Conservation (phyloP, 2,797 vertebrate genomes). For the Agapornis canus region DNA sequence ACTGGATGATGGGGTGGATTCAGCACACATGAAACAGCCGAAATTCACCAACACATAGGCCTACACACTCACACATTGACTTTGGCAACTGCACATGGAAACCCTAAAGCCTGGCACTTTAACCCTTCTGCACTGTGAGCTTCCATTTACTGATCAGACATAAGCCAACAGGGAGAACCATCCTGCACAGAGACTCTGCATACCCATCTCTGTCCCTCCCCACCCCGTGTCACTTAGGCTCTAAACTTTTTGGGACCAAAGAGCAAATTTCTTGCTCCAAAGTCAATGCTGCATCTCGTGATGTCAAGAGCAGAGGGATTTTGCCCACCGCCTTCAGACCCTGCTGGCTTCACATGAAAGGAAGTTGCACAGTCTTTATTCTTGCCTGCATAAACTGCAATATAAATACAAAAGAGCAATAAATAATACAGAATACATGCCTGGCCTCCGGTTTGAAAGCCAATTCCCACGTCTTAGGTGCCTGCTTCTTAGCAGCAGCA, state of each 20-base stretch:
- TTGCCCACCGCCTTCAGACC: neutral
- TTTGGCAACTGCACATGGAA: neutral
- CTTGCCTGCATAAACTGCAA: neutral
- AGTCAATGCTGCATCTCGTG: neutral
- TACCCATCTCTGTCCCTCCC: neutral
- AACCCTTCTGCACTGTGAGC: rapidly evolving
- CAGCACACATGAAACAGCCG: rapidly evolving
- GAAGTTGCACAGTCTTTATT: neutral
- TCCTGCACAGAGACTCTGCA: rapidly evolving
- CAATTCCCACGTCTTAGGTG: neutral
- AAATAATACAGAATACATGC: neutral
- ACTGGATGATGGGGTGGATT: rapidly evolving
- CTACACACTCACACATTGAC: rapidly evolving
- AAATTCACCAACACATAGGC: neutral
- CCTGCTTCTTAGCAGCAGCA: neutral
- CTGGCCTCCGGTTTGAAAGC: neutral
- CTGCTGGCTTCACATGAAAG: rapidly evolving
- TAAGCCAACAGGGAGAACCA: neutral
- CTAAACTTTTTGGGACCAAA: neutral
- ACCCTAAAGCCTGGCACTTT: neutral
- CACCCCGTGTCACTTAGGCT: neutral
- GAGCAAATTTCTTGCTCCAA: neutral
- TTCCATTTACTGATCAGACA: neutral
- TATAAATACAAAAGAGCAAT: neutral
- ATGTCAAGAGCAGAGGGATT: neutral